Evolutionary conservation across 2,888 invertebrate species (phyloP).

Genomic region (Epistrophella euchroma): DNA sequence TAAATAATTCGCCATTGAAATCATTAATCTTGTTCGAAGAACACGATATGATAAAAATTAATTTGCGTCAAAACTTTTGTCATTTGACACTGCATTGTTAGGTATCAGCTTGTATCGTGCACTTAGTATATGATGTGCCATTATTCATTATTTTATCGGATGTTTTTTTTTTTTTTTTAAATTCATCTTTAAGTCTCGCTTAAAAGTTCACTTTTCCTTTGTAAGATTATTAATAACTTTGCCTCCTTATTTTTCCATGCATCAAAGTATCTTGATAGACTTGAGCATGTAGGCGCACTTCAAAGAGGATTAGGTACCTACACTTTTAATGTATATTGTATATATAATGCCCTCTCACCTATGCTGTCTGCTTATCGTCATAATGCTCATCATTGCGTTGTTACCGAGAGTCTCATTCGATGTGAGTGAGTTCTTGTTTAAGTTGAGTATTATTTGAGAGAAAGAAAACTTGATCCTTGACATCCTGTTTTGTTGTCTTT

Average conservation of each 20-base stretch:
- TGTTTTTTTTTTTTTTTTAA: conserved; percentile 1
- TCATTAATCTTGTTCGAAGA: not conserved
- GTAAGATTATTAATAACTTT: conserved; percentile 63
- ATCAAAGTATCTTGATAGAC: conserved; percentile 41
- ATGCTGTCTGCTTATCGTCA: conserved; percentile 66
- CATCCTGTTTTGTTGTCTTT: conserved; percentile 58
- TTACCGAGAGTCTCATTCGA: conserved; percentile 24
- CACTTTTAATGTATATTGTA: conserved; percentile 5
- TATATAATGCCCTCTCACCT: conserved; percentile 60
- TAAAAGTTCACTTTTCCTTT: conserved; percentile 53
- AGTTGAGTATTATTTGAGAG: not conserved
- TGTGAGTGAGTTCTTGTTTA: conserved; percentile 12
- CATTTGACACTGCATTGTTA: not conserved
- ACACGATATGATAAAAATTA: not conserved
- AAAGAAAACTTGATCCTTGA: conserved; percentile 59
- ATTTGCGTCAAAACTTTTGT: conserved; percentile 40
- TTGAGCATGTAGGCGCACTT: conserved; percentile 41
- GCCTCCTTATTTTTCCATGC: conserved; percentile 19
- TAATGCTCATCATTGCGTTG: conserved; percentile 54
- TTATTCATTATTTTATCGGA: conserved; percentile 13
- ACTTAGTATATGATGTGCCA: not conserved
- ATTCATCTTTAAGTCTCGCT: conserved; percentile 15
- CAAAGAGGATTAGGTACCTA: conserved; percentile 62
- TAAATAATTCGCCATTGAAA: not conserved
- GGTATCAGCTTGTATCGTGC: not conserved